Evolutionary conservation across 2,888 invertebrate genomes (phyloP).

Genomic region (Scaeva pyrastri): DNA sequence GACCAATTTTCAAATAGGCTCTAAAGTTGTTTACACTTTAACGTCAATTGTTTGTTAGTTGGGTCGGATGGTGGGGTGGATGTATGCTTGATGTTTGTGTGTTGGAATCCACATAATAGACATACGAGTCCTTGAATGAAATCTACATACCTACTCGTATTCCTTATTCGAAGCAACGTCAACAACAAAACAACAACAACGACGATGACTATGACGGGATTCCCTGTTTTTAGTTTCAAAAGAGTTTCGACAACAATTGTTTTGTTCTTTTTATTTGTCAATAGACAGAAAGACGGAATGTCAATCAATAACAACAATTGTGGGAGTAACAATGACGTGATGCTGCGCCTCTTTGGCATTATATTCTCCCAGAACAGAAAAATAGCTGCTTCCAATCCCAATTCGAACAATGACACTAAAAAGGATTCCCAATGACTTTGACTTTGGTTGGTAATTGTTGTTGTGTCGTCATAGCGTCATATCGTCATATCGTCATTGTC

Average conservation of each 20-base stretch:
- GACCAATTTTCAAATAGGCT: slow-evolving; percentile 41
- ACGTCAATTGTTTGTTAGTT: slow-evolving; percentile 17
- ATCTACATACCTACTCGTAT: neutral
- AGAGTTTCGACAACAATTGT: slow-evolving; percentile 16
- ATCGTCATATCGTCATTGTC: too few relatives aligned
- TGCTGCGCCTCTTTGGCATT: slow-evolving; percentile 19
- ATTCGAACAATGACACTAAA: slow-evolving; percentile 29
- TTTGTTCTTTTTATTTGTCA: slow-evolving; percentile 1
- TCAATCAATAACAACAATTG: slow-evolving; percentile 1
- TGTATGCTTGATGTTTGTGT: too few relatives aligned
- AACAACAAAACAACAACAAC: too few relatives aligned
- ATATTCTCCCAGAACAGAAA: slow-evolving; percentile 16
- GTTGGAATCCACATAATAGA: neutral
- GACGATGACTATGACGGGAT: neutral
- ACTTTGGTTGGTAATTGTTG: slow-evolving; percentile 18
- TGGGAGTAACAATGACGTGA: slow-evolving; percentile 30
- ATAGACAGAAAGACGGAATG: slow-evolving; percentile 25
- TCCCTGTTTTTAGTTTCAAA: slow-evolving; percentile 1
- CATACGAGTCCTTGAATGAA: slow-evolving; percentile 5
- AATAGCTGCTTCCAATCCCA: slow-evolving; percentile 20
- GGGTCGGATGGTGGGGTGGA: neutral
- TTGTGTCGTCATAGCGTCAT: too few relatives aligned
- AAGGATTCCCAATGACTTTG: slow-evolving; percentile 42
- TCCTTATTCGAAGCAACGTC: too few relatives aligned
- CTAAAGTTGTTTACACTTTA: slow-evolving; percentile 56